Conservation (phyloP, 2,888 invertebrate species). For the Microchrysa polita region DNA sequence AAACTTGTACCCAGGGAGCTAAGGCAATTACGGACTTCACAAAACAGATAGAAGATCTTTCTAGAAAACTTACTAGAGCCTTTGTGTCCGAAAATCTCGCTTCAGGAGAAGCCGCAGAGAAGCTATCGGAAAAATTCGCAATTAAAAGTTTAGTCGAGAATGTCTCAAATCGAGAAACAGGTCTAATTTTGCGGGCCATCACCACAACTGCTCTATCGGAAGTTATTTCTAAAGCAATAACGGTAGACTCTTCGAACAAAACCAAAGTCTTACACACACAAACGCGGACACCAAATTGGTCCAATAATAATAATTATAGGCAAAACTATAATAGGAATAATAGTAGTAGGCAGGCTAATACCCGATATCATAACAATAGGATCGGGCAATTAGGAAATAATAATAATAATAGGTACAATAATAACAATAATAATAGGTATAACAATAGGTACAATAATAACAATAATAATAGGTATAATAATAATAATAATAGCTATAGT, state of each 20-base stretch:
- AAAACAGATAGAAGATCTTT: slow-evolving; percentile 10
- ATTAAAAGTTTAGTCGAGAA: slow-evolving; percentile 1
- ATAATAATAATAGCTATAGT: neutral
- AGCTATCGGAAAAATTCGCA: neutral
- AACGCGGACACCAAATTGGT: neutral
- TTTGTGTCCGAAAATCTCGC: slow-evolving; percentile 21
- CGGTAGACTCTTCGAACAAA: neutral
- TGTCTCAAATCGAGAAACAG: slow-evolving; percentile 7
- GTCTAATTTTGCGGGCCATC: slow-evolving; percentile 2
- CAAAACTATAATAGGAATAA: neutral
- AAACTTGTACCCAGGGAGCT: neutral
- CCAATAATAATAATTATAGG: neutral
- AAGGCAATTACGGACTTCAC: slow-evolving; percentile 13
- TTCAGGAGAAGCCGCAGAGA: slow-evolving; percentile 8
- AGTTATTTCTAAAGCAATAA: neutral
- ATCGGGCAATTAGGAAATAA: too few relatives aligned
- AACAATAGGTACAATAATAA: neutral
- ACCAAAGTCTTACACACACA: neutral
- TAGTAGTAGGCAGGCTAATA: too few relatives aligned
- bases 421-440: neutral
- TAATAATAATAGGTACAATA: too few relatives aligned
- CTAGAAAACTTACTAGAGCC: slow-evolving; percentile 7
- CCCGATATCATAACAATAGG: neutral
- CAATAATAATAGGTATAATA: neutral
- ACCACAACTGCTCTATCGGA: neutral